Evolutionary conservation across 2,888 invertebrate species (phyloP).

Genomic region (Drosophila gaucha): DNA sequence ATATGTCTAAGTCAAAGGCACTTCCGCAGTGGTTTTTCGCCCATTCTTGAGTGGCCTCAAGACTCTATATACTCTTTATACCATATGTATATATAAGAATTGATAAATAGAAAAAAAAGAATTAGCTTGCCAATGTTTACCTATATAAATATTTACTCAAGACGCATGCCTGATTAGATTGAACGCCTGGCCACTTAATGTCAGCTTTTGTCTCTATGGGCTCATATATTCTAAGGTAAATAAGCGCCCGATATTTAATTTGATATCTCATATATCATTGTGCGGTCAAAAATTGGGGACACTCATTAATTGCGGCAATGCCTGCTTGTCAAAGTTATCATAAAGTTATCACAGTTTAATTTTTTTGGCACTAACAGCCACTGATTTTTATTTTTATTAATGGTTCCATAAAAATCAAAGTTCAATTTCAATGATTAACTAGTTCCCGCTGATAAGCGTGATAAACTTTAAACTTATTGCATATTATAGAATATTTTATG

Average conservation of each 20-base stretch:
- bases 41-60: slow-evolving; percentile 27
- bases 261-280: slow-evolving; percentile 49
- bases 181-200: slow-evolving; percentile 47
- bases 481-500: slow-evolving; percentile 18
- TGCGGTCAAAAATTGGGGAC: slow-evolving; percentile 31
- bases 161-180: slow-evolving; percentile 43
- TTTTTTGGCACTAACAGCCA: slow-evolving; percentile 21
- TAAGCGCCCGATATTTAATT: slow-evolving; percentile 45
- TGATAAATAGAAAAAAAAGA: not conserved
- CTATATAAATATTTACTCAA: slow-evolving; percentile 52
- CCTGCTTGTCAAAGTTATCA: slow-evolving; percentile 58
- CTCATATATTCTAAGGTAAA: slow-evolving; percentile 52
- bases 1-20: slow-evolving; percentile 5
- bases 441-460: slow-evolving; percentile 28
- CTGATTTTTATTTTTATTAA: slow-evolving; percentile 24
- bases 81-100: slow-evolving; percentile 1
- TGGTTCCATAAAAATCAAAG: slow-evolving; percentile 49
- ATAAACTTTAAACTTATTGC: slow-evolving; percentile 14
- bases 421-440: slow-evolving; percentile 28
- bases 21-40: slow-evolving; percentile 31
- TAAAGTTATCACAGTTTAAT: slow-evolving; percentile 16
- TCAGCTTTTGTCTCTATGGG: slow-evolving; percentile 36
- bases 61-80: not conserved
- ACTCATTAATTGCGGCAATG: slow-evolving; percentile 64
- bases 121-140: slow-evolving; percentile 40